Base-by-base conservation (phyloP, 2,113 vertebrate genomes). In the Chascanopsetta lugubris region DNA sequence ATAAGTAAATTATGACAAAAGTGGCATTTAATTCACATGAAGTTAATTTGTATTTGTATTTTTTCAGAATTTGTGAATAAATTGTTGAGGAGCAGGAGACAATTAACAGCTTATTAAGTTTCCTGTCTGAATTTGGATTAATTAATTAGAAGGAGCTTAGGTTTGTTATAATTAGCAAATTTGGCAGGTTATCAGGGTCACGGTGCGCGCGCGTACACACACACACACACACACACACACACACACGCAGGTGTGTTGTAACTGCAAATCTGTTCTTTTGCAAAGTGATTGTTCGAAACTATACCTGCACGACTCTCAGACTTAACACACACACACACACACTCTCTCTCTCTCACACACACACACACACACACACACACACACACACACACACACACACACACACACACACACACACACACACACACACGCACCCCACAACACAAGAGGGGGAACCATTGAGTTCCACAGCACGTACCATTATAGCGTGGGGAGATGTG, bases 401-500 rank as follows among this genome's bases (percentile, higher is more conserved):
- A 54, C 58, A 24, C 46, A 30, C 58, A 13, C 49, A 27, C 54
- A 43, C 51, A 32, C 45, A 29, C 58, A 51, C 66, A 34, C 65
- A 55, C 59, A 48, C 30, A 56, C 49, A 51, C 69, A 30, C 36
- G 45, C 54, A 27, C 61, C 71, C 12, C 34, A 5, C 79, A 82
- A 78, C 4, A 49, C 51, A 70, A 67, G 61, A 82, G 79, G 82
- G 78, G 73, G 63, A 85, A 89, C 86, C 87, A 92, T 91, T 89
- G 84, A 92, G 85, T 91, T 88, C 88, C 90, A 90, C 80, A 86
- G 87, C 93, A 94, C 93, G 91, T 94, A 94, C 93, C 93, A 93
- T 94, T 91, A 90, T 92, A 92, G 90, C 86, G 90, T 60, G 90
- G 90, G 92, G 90, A 91, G 89, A 87, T 84, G 73, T 92, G 91